Evolutionary conservation across 2,888 invertebrate genomes (phyloP), one percentile per base, ranked within the genome.

Genomic region (Nysson spinosus): DNA sequence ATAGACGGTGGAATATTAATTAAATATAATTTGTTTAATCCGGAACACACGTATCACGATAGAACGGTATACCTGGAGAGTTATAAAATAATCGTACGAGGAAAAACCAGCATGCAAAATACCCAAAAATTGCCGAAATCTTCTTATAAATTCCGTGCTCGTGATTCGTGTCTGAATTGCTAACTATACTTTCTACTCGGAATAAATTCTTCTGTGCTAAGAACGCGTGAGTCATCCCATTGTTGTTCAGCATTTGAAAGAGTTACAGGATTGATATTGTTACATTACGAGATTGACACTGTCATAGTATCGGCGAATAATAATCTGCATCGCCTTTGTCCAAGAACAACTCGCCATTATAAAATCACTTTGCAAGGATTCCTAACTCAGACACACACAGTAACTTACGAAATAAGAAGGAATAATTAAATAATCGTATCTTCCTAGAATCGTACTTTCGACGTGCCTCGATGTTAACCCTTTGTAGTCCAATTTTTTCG

Each of bases 121-220:
- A 24, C 5, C 24, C 5, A 24, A 44, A 20, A 14, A 6, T 49
- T 55, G 58, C 42, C 60, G 54, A 65, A 65, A 67, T 50, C 50
- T 42, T 16, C 20, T 67, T 50, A 30, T 11, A 4, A n/a, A 67
- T 66, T 52, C 66, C 17, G n/a, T 1, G 37, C 17, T 20, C 49
- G 51, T 30, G 28, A 34, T 50, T 40, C 32, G 54, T 20, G 46
- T 32, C 39, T 43, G 42, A 32, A 46, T 26, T 40, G 7, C 28
- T 52, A 43, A 22, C 17, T 43, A 46, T 42, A 62, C 69, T 70
- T 70, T 70, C 64, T 69, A 60, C 44, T 39, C 9, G 28, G 24
- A 43, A 50, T 32, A 40, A 50, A 58, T 49, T 60, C 64, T 56
- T 64, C 54, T 56, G 52, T 26, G 42, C 35, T 43, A 55, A 43